These are phyloP conservation scores for Ailuropoda melanoleuca DNA, from an alignment of 2,113 vertebrate genomes.

Conservation along the genomic window DNA sequence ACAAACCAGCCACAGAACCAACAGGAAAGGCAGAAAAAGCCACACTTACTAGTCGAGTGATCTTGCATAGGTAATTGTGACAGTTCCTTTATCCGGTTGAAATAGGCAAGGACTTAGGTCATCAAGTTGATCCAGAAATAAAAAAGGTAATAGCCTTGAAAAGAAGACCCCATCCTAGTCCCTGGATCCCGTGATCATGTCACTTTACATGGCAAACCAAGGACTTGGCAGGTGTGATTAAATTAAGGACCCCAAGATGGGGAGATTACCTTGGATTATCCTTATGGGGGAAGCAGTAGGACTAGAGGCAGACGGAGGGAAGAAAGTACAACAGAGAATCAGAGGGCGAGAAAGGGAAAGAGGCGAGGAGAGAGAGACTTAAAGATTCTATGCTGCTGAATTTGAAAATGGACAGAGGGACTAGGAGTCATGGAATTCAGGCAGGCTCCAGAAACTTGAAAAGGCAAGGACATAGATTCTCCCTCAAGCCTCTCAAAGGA, in stretches of 20 bases:
- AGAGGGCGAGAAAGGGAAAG: neutral
- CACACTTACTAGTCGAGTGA: neutral
- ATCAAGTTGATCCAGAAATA: neutral
- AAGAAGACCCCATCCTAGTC: neutral
- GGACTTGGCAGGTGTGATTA: neutral
- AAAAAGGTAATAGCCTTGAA: neutral
- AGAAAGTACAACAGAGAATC: neutral
- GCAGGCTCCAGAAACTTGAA: neutral
- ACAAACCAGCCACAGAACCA: neutral
- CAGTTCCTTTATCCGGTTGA: neutral
- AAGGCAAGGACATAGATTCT: neutral
- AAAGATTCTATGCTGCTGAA: neutral
- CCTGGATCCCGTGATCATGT: too few relatives aligned
- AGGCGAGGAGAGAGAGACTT: neutral
- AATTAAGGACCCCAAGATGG: neutral
- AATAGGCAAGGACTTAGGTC: too few relatives aligned
- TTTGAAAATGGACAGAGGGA: neutral
- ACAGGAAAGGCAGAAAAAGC: neutral
- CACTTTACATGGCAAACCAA: neutral
- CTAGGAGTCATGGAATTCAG: neutral
- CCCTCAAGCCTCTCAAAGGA: neutral
- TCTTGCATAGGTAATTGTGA: neutral
- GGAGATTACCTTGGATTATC: neutral
- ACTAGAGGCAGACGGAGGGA: too few relatives aligned
- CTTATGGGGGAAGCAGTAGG: neutral